These are phyloP conservation scores for Bolinopsis microptera DNA, from an alignment of 37 sponge, comb jelly and placozoan genomes.

Conservation along the genomic window DNA sequence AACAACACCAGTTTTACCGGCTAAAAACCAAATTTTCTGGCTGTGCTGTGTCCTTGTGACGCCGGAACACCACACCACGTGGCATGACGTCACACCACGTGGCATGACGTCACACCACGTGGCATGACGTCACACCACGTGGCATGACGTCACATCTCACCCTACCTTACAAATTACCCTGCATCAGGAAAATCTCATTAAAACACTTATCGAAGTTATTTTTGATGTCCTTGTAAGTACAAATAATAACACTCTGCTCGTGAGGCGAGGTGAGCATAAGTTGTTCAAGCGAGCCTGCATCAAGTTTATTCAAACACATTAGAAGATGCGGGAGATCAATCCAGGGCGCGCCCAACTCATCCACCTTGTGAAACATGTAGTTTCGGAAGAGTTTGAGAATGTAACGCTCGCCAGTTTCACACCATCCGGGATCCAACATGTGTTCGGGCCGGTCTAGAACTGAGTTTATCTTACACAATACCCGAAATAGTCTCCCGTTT, in stretches of 20 bases:
- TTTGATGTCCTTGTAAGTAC: slow-evolving; percentile 79
- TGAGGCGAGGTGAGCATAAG: slow-evolving; percentile 75
- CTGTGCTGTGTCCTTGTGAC: too few species aligned
- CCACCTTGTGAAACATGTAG: slow-evolving; percentile 87
- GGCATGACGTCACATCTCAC: too few species aligned
- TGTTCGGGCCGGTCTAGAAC: slow-evolving; percentile 80
- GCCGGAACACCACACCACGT: too few species aligned
- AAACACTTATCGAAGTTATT: slow-evolving; percentile 75
- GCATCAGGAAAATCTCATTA: slow-evolving; percentile 66
- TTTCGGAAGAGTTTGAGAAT: slow-evolving; percentile 83
- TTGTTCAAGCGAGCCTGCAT: slow-evolving; percentile 75
- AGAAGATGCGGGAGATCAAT: slow-evolving; percentile 84
- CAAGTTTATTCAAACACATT: slow-evolving; percentile 86
- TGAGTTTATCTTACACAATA: slow-evolving; percentile 79
- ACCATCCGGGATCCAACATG: slow-evolving; percentile 75
- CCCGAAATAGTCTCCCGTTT: slow-evolving; percentile 82
- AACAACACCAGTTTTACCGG: too few species aligned
- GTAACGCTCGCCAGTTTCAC: slow-evolving; percentile 89
- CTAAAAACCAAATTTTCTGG: too few species aligned
- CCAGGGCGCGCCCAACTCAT: slow-evolving; percentile 80
- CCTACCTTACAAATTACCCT: background rate
- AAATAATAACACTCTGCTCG: slow-evolving; percentile 79
- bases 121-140: too few species aligned
- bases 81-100: too few species aligned
- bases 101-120: too few species aligned